phyloP scores from a whole-genome alignment of 2,888 invertebrate genomes.

The Eristalinus sepulchralis region DNA sequence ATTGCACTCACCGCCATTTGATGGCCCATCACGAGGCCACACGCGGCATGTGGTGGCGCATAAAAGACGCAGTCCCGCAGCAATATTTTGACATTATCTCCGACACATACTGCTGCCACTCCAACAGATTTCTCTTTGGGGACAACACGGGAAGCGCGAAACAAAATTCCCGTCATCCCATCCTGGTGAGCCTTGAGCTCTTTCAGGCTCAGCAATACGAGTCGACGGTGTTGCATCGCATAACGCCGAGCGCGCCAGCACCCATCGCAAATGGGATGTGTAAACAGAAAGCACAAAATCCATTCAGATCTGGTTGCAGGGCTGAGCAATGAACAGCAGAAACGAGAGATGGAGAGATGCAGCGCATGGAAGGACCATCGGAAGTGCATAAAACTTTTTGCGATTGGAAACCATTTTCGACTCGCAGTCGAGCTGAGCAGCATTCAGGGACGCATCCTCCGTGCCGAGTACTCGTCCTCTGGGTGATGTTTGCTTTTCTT shows the following conservation, averaged over 20 bases:
- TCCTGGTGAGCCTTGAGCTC: neutral
- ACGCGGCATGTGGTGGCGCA: neutral
- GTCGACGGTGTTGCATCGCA: neutral
- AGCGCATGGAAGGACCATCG: neutral
- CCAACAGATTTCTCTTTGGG: neutral
- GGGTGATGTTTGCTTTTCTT: neutral
- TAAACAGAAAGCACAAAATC: neutral
- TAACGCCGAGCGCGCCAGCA: neutral
- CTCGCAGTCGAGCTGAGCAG: neutral
- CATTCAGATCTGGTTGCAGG: neutral
- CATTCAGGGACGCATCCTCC: constrained; percentile 25
- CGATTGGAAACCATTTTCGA: constrained; percentile 24
- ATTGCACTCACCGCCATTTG: neutral
- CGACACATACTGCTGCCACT: neutral
- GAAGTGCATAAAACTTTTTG: neutral
- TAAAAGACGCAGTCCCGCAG: neutral
- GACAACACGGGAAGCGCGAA: neutral
- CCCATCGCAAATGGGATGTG: neutral
- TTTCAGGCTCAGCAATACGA: neutral
- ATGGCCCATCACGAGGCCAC: neutral
- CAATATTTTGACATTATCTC: neutral
- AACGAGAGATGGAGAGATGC: neutral
- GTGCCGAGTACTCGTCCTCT: neutral
- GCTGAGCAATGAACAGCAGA: neutral
- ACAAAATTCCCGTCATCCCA: neutral